Base-by-base conservation (phyloP, 2,888 invertebrate species). In the Argynnis bischoffii region DNA sequence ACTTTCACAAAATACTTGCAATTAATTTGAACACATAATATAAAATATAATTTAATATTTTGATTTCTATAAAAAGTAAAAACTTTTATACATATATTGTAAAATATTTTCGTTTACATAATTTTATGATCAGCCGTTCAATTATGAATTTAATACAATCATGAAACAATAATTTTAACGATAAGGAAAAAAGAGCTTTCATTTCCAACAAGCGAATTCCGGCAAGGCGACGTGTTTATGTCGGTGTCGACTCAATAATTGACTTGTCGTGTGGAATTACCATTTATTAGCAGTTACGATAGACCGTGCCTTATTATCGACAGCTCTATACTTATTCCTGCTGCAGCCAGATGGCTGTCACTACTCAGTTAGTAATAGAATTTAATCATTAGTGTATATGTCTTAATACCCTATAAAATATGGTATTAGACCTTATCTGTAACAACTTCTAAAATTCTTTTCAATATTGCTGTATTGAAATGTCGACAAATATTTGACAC, bases 221-320 rank as follows among this genome's bases (percentile, higher is more conserved):
- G 78, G 80, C 81, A 85, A 87, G 82, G 82, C 82, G 82, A 77
- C 85, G 81, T 85, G 86, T 88, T 90, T 90, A 88, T 86, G 89
- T 89, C 82, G 81, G 87, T 87, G 90, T 89, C 83, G 81, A 81
- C 75, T 84, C 81, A 79, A 26, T 90, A 90, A 91, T 91, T 91
- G 90, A 90, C 90, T 87, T 90, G 91, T 90, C 90, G 90, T 89
- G 88, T 87, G 85, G 87, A 90, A 91, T 92, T 88, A 89, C 89
- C 84, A 83, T 89, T 89, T 88, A 90, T 91, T 90, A 90, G 82
- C 81, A 84, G 86, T 90, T 90, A 64, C 71, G 69, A 70, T 66
- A 66, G 70, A 55, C 78, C 68, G 81, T 83, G 82, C 71, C 85
- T 84, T 84, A 85, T 89, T 89, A 90, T 85, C 65, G 61, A 83